A percentile compares a stretch with the other conserved stretches of the same genome.
Conservation (phyloP, 1,140 invertebrate genomes). For the Chrysomallon squamiferum region DNA sequence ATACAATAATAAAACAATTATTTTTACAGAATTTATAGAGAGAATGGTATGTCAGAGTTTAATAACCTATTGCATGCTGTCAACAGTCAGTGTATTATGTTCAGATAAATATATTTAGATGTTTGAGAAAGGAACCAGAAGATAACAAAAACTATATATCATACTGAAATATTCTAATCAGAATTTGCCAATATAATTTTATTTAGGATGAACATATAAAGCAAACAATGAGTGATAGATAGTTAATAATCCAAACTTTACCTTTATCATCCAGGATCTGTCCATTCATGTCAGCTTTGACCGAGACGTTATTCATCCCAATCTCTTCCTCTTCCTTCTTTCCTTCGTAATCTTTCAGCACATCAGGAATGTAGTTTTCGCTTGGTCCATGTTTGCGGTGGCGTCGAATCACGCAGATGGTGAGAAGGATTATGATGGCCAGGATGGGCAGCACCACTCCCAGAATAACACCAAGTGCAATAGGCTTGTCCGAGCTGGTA, state of each 20-base stretch:
- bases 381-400: constrained; percentile 51
- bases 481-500: constrained; percentile 40
- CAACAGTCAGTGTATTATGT: too few relatives aligned
- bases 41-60: too few relatives aligned
- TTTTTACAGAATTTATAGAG: too few relatives aligned
- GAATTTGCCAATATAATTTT: too few relatives aligned
- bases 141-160: too few relatives aligned
- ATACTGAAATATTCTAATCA: too few relatives aligned
- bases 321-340: constrained; percentile 49
- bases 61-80: too few relatives aligned
- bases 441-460: constrained; percentile 56
- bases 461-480: constrained; percentile 51
- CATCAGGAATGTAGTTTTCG: constrained; percentile 52
- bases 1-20: too few relatives aligned
- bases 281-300: constrained; percentile 54
- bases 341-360: constrained; percentile 52
- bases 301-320: constrained; percentile 47
- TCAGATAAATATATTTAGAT: too few relatives aligned
- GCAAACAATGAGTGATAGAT: too few relatives aligned
- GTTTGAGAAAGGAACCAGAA: too few relatives aligned
- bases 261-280: constrained; percentile 45
- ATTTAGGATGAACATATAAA: too few relatives aligned
- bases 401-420: constrained; percentile 51
- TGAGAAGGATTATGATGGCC: constrained; percentile 50
- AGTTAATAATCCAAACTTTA: constrained; percentile 8